Evolutionary conservation across 2,888 invertebrate genomes (phyloP).

Genomic region (Acholoe squamosa): DNA sequence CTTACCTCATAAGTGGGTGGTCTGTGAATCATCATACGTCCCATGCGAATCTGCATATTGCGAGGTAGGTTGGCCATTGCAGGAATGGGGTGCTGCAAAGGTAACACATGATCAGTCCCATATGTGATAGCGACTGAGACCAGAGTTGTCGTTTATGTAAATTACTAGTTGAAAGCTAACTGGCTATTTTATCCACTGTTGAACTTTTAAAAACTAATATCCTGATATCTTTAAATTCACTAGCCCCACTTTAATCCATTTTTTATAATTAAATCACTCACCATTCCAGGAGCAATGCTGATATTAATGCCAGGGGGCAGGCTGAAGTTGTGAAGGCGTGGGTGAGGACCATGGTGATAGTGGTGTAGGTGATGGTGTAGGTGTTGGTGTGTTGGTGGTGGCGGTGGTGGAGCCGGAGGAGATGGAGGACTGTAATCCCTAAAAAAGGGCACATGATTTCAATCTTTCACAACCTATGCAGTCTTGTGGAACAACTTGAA

Average conservation of each 20-base stretch:
- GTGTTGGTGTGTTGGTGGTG: slow-evolving; percentile 83
- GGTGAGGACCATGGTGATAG: slow-evolving; percentile 85
- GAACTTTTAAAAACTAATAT: too few species aligned
- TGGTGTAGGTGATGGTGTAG: slow-evolving; percentile 92
- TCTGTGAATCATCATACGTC: slow-evolving; percentile 86
- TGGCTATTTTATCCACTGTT: too few species aligned
- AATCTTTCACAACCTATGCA: too few species aligned
- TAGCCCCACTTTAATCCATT: too few species aligned
- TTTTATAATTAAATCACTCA: too few species aligned
- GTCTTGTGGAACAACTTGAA: too few species aligned
- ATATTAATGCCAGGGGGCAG: slow-evolving; percentile 85
- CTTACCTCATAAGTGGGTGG: slow-evolving; percentile 81
- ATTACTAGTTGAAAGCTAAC: too few species aligned
- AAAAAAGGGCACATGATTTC: slow-evolving; percentile 20
- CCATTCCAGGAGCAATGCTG: slow-evolving; percentile 82
- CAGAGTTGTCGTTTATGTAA: too few species aligned
- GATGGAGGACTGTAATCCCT: slow-evolving; percentile 84
- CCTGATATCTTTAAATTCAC: background rate
- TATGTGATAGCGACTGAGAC: too few species aligned
- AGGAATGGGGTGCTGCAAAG: slow-evolving; percentile 71
- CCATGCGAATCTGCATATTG: slow-evolving; percentile 84
- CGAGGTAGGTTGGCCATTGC: slow-evolving; percentile 77
- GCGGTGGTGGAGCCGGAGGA: slow-evolving; percentile 91
- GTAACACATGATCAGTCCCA: too few species aligned
- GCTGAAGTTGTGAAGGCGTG: slow-evolving; percentile 84